These are phyloP conservation scores for Parotia lawesii DNA, from an alignment of 2,113 vertebrate species.

Conservation along the genomic window DNA sequence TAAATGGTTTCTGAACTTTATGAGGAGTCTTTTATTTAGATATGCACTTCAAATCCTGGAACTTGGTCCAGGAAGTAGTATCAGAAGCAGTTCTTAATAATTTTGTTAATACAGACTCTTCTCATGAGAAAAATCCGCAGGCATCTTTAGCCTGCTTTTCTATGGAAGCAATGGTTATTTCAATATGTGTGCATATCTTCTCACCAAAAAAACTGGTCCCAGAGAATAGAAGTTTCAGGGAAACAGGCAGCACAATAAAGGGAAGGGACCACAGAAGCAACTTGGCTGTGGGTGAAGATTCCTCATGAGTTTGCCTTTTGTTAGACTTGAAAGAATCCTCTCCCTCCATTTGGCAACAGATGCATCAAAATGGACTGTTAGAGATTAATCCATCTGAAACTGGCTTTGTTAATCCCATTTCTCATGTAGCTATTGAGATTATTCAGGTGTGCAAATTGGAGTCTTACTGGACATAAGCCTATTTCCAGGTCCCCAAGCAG, in stretches of 20 bases:
- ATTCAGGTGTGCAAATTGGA: not conserved
- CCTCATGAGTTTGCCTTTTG: not conserved
- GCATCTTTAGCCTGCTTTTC: not conserved
- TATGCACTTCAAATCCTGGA: not conserved
- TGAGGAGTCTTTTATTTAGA: not conserved
- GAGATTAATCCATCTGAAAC: not conserved
- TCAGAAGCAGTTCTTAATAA: not conserved
- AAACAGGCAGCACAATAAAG: not conserved
- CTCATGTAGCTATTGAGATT: not conserved
- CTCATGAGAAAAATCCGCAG: not conserved
- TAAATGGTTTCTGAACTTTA: not conserved
- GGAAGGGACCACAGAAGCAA: not conserved
- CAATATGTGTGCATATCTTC: not conserved
- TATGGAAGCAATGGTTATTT: not conserved
- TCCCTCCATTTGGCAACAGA: conserved; percentile 24
- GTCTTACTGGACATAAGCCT: not conserved
- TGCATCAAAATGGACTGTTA: not conserved
- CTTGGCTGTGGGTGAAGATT: not conserved
- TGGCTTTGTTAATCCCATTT: not conserved
- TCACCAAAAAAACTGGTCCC: not conserved
- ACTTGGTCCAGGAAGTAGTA: not conserved
- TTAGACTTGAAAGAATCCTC: conserved; percentile 17
- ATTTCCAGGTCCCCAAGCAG: not conserved
- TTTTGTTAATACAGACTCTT: not conserved
- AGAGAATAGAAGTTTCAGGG: not conserved